Conservation (phyloP, 2,113 vertebrate species). For the Chloebia gouldiae region DNA sequence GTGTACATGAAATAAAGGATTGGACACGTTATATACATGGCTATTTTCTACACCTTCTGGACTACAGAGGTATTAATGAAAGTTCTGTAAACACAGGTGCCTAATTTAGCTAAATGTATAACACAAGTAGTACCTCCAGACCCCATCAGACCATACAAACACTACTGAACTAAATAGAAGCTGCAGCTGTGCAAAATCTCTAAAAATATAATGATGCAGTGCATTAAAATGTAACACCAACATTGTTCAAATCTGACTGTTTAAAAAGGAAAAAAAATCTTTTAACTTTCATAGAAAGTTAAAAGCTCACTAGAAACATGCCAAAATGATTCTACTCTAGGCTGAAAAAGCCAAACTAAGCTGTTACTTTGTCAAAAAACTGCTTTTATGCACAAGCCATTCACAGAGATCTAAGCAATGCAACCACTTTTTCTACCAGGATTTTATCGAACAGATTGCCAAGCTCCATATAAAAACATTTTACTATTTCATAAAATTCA, state of each 20-base stretch:
- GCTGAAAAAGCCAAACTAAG: background rate
- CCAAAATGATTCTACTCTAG: background rate
- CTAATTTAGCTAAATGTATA: background rate
- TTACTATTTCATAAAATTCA: conserved; percentile 51
- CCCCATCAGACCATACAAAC: background rate
- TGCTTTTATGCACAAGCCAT: conserved; percentile 15
- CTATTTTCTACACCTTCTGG: background rate
- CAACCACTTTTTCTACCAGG: conserved; percentile 2
- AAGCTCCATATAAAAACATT: conserved; percentile 44
- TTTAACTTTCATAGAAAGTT: background rate
- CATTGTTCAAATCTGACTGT: background rate
- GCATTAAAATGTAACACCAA: background rate
- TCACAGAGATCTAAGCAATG: background rate
- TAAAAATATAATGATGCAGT: background rate
- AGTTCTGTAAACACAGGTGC: background rate
- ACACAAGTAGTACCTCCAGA: background rate
- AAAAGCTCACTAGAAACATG: background rate
- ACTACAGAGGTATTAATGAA: background rate
- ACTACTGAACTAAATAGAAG: background rate
- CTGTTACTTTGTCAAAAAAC: background rate
- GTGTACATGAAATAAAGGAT: background rate
- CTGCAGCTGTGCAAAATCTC: background rate
- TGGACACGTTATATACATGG: background rate
- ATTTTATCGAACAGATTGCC: conserved; percentile 12
- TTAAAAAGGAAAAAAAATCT: background rate